A percentile compares a stretch with the other conserved stretches of the same genome.
Conservation (phyloP, 1,140 invertebrate genomes). For the Diabrotica undecimpunctata region DNA sequence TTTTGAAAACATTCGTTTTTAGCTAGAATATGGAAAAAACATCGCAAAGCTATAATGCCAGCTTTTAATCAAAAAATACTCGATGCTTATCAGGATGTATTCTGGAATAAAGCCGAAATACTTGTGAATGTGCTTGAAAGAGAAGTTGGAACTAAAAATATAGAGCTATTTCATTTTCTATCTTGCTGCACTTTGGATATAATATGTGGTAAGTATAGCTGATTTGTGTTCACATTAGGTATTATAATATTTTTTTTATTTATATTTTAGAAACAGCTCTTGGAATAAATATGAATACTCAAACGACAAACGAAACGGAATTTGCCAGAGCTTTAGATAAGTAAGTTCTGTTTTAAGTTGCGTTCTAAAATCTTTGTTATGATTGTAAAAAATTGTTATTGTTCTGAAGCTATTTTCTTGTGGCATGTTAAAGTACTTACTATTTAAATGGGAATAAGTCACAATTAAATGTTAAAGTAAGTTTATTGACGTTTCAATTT, state of each 20-base stretch:
- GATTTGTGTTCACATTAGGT: not conserved
- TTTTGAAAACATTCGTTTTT: no score
- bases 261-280: not conserved
- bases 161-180: slow-evolving; percentile 61
- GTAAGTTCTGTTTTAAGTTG: no score
- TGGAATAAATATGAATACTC: not conserved
- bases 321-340: no score
- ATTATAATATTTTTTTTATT: not conserved
- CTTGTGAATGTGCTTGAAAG: slow-evolving; percentile 55
- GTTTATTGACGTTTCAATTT: no score
- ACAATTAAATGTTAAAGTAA: no score
- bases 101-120: slow-evolving; percentile 61
- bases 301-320: not conserved
- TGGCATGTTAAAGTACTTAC: no score
- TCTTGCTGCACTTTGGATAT: slow-evolving; percentile 69
- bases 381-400: no score
- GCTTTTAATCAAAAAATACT: slow-evolving; percentile 74
- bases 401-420: no score
- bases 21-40: slow-evolving; percentile 63
- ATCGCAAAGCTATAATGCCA: slow-evolving; percentile 68
- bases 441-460: no score
- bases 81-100: slow-evolving; percentile 67
- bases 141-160: slow-evolving; percentile 47
- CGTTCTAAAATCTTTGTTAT: no score
- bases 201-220: slow-evolving; percentile 58